Conservation (phyloP, 2,113 vertebrate species). For the Callorhinus ursinus region DNA sequence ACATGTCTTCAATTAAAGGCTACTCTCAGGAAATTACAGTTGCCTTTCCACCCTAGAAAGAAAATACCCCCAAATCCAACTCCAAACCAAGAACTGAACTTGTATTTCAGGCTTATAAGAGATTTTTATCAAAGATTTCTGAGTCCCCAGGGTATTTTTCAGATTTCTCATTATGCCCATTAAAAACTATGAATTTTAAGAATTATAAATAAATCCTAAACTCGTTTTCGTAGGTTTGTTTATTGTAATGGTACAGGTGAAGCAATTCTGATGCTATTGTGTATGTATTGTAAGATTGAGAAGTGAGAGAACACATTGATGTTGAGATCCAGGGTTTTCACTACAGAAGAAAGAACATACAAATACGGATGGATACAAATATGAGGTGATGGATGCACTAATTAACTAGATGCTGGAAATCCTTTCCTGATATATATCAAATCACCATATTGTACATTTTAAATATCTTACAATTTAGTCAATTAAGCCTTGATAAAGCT, state of each 20-base stretch:
- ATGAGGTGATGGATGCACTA: background rate
- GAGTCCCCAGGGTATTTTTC: background rate
- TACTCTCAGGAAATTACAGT: background rate
- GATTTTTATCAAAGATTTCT: background rate
- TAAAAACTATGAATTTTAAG: slow-evolving; percentile 32
- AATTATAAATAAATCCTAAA: background rate
- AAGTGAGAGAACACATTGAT: background rate
- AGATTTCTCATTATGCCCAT: background rate
- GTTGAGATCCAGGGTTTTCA: background rate
- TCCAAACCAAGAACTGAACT: background rate
- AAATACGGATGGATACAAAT: background rate
- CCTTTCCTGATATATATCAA: background rate
- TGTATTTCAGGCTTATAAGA: background rate
- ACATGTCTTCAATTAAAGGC: slow-evolving; percentile 57
- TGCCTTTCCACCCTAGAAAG: background rate
- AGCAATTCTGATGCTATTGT: background rate
- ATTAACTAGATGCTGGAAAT: background rate
- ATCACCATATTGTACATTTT: background rate
- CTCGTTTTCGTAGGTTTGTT: background rate
- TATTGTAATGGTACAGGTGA: background rate
- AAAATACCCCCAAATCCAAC: background rate
- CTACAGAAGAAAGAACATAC: background rate
- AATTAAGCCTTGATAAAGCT: background rate
- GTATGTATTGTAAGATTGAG: background rate
- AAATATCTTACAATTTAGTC: background rate